Percentiles rank a stretch among this genome's conserved stretches.
phyloP scores from a whole-genome alignment of 2,113 vertebrate species.

The Brachypteracias leptosomus region DNA sequence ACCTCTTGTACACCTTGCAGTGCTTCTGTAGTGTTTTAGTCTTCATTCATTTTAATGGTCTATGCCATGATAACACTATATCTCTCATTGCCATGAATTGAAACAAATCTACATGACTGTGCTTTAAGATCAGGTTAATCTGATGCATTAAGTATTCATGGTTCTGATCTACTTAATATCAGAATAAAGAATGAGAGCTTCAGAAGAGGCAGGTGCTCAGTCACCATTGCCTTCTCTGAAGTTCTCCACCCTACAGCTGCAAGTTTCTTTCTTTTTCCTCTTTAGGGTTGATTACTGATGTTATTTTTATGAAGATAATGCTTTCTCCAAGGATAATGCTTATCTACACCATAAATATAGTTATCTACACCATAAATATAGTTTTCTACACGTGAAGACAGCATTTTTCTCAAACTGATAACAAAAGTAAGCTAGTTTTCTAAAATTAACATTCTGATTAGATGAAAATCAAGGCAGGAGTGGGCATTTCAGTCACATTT shows the following conservation, averaged over 20 bases:
- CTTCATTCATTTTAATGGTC: background rate
- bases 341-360: background rate
- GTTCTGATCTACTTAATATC: background rate
- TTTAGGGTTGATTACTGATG: background rate
- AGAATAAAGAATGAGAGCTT: background rate
- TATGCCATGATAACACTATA: background rate
- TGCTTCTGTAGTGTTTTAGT: background rate
- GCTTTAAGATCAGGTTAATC: background rate
- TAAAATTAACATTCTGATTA: background rate
- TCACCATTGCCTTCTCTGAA: background rate
- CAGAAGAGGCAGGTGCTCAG: background rate
- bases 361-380: background rate
- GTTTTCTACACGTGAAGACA: background rate
- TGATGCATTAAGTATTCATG: background rate
- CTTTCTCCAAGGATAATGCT: background rate
- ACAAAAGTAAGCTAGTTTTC: background rate
- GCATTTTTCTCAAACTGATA: background rate
- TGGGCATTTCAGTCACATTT: background rate
- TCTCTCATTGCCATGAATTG: fast-evolving
- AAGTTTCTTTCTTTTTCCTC: background rate
- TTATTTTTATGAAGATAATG: background rate
- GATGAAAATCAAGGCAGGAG: background rate
- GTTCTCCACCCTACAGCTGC: background rate
- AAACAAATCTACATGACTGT: background rate
- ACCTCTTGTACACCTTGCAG: background rate